phyloP scores from a whole-genome alignment of 2,797 vertebrate genomes.

The Phoxinus dragarum region DNA sequence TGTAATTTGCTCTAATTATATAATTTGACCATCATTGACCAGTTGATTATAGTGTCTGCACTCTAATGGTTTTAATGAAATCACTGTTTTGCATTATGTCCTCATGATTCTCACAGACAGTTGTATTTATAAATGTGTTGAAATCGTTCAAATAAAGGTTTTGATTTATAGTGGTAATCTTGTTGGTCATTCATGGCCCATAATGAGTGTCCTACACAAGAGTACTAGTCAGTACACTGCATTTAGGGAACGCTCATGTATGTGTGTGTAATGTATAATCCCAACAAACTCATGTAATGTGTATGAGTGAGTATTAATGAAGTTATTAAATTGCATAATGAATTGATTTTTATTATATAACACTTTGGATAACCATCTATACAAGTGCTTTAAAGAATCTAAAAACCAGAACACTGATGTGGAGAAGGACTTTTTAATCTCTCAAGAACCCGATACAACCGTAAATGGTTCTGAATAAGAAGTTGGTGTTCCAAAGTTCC shows the following conservation, averaged over 20 bases:
- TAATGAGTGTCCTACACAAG: background rate
- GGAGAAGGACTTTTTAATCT: background rate
- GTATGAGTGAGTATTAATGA: background rate
- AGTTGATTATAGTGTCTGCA: slow-evolving; percentile 19
- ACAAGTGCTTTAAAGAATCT: background rate
- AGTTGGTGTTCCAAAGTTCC: background rate
- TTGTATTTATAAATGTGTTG: background rate
- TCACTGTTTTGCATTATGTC: background rate
- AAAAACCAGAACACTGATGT: background rate
- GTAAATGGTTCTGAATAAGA: background rate
- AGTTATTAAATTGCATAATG: background rate
- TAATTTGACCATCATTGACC: background rate
- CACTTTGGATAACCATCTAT: background rate
- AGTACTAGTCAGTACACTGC: background rate
- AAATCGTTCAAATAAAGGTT: slow-evolving; percentile 29
- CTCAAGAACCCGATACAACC: background rate
- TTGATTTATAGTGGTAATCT: background rate
- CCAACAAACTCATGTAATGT: background rate
- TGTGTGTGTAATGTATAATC: background rate
- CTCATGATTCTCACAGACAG: background rate
- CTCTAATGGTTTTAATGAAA: slow-evolving; percentile 7
- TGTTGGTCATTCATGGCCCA: background rate
- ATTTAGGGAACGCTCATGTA: background rate
- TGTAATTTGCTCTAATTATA: background rate
- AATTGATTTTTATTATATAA: background rate